These are phyloP conservation scores for Machimus atricapillus DNA, from an alignment of 2,888 invertebrate genomes.

Conservation along the genomic window DNA sequence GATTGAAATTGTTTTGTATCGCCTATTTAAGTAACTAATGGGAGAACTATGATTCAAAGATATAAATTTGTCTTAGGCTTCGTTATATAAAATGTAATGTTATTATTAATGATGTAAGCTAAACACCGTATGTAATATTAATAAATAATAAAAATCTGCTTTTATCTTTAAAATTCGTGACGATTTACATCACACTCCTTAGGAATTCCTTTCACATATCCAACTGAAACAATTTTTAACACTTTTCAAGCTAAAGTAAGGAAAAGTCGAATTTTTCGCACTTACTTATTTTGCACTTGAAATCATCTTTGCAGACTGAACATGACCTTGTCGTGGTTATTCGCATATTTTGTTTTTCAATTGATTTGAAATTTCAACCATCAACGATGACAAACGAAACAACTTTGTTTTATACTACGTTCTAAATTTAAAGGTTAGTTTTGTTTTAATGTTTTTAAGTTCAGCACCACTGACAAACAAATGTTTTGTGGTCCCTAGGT, in stretches of 20 bases:
- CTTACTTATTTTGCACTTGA: no score
- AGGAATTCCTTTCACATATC: background rate
- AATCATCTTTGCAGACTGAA: no score
- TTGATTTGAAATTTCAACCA: no score
- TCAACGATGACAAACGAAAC: no score
- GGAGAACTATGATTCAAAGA: constrained; percentile 34
- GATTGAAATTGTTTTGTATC: constrained; percentile 32
- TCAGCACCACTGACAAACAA: no score
- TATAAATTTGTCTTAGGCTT: constrained; percentile 47
- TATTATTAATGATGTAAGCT: constrained; percentile 49
- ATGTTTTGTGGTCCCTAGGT: no score
- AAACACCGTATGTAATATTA: constrained; percentile 49
- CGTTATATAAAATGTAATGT: constrained; percentile 48
- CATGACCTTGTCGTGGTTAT: no score
- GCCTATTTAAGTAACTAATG: constrained; percentile 38
- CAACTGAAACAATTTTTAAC: background rate
- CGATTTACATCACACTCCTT: background rate
- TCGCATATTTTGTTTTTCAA: no score
- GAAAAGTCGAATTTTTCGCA: no score
- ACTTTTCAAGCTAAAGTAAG: background rate
- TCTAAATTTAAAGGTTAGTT: no score
- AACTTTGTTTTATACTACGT: no score
- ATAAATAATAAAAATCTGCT: constrained; percentile 48
- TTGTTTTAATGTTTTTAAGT: no score
- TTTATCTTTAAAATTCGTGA: constrained; percentile 47